These are phyloP conservation scores for Drosophila atripex DNA, from an alignment of 2,888 invertebrate genomes.

Conservation along the genomic window DNA sequence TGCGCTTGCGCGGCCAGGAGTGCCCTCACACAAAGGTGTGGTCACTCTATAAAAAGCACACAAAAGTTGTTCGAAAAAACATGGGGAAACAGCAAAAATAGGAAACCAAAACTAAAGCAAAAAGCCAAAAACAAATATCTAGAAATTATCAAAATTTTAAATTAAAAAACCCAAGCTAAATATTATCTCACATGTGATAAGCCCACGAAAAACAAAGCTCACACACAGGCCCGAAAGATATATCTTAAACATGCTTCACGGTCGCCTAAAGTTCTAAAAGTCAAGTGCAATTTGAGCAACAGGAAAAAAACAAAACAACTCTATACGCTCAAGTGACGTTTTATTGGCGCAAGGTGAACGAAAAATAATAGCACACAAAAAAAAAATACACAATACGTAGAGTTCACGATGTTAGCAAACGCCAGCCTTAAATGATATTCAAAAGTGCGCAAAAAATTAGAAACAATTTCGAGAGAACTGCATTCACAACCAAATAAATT, in stretches of 20 bases:
- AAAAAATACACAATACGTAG: slow-evolving; percentile 44
- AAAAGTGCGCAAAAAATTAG: slow-evolving; percentile 27
- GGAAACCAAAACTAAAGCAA: background rate
- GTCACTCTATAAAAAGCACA: slow-evolving; percentile 7
- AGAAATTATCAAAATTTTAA: background rate
- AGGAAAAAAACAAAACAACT: slow-evolving; percentile 48
- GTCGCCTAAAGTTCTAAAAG: slow-evolving; percentile 75
- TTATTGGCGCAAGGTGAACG: slow-evolving; percentile 73
- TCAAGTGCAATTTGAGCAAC: slow-evolving; percentile 66
- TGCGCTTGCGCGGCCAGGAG: slow-evolving; percentile 25
- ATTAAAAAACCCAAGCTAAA: background rate
- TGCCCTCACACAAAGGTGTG: slow-evolving; percentile 27
- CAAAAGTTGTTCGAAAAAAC: background rate
- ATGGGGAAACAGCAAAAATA: background rate
- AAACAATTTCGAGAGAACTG: slow-evolving; percentile 13
- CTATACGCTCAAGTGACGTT: slow-evolving; percentile 64
- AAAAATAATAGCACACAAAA: slow-evolving; percentile 23
- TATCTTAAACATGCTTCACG: slow-evolving; percentile 71
- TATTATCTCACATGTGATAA: slow-evolving; percentile 27
- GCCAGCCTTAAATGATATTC: slow-evolving; percentile 63
- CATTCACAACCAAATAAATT: slow-evolving; percentile 18
- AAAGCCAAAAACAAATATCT: background rate
- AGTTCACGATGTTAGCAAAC: slow-evolving; percentile 52
- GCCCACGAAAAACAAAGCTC: slow-evolving; percentile 20
- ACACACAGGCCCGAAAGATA: slow-evolving; percentile 23